Evolutionary conservation across 2,797 vertebrate genomes (phyloP).

Genomic region (Morelia viridis): DNA sequence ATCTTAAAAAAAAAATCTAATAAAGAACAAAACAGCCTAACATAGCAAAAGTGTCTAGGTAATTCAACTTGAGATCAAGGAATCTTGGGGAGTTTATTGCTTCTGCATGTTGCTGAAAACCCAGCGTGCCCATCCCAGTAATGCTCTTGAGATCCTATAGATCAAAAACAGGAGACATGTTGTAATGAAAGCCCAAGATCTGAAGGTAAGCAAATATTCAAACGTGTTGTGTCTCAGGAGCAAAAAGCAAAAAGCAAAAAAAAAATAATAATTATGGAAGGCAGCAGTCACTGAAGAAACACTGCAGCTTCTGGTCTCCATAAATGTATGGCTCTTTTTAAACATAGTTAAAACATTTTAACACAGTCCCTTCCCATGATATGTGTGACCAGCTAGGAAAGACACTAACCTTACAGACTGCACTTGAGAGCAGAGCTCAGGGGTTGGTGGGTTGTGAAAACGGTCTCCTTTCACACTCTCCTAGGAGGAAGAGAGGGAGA

Average conservation of each 20-base stretch:
- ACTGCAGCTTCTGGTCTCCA: neutral
- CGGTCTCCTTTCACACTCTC: neutral
- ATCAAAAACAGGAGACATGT: neutral
- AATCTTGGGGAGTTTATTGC: neutral
- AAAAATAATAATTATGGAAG: neutral
- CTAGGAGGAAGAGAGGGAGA: neutral
- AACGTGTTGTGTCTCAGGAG: neutral
- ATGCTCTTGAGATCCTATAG: slow-evolving; percentile 23
- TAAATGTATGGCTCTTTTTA: neutral
- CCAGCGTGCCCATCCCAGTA: slow-evolving; percentile 24
- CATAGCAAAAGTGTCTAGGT: neutral
- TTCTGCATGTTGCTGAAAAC: neutral
- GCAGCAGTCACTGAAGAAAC: neutral
- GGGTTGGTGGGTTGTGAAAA: neutral
- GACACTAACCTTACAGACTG: slow-evolving; percentile 20
- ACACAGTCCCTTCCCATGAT: neutral
- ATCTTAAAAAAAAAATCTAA: neutral
- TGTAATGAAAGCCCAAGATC: neutral
- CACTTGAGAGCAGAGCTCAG: slow-evolving; percentile 20
- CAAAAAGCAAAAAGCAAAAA: neutral
- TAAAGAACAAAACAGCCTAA: neutral
- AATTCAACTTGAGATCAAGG: neutral
- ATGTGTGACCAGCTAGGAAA: neutral
- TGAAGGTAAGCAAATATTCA: neutral
- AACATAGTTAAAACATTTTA: neutral